Percentiles rank a stretch among this genome's conserved stretches.
phyloP scores from a whole-genome alignment of 2,113 vertebrate species.

The Bothrops jararaca region DNA sequence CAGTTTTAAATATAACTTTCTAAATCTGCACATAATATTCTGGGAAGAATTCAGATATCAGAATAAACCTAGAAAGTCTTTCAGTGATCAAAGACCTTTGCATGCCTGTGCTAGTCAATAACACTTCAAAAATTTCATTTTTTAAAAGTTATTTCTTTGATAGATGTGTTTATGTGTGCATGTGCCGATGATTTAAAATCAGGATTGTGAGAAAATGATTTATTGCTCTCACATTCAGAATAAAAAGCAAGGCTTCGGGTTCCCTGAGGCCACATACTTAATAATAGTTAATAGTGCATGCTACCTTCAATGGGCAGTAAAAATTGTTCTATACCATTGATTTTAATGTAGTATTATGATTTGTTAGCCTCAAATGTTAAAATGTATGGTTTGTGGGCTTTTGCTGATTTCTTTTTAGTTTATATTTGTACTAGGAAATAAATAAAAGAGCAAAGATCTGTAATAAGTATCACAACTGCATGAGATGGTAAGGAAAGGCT shows the following conservation, averaged over 20 bases:
- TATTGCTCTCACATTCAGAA: neutral
- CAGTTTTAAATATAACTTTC: neutral
- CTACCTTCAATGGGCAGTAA: neutral
- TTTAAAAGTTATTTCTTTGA: neutral
- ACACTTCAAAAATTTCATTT: neutral
- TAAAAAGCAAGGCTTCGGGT: neutral
- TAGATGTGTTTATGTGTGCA: neutral
- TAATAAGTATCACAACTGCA: neutral
- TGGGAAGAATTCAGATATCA: neutral
- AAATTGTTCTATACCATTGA: neutral
- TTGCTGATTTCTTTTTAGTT: neutral
- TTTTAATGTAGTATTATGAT: neutral
- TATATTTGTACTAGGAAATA: neutral
- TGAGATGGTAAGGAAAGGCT: neutral
- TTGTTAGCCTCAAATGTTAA: neutral
- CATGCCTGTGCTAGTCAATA: neutral
- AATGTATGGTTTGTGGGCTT: neutral
- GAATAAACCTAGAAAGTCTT: neutral
- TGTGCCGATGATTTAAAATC: neutral
- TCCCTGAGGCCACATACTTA: neutral
- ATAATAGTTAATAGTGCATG: neutral
- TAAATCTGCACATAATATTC: neutral
- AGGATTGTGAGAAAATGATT: neutral
- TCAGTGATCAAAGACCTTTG: neutral
- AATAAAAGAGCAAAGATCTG: neutral